Base-by-base conservation (phyloP, 2,113 vertebrate species). In the Uropsilus gracilis region DNA sequence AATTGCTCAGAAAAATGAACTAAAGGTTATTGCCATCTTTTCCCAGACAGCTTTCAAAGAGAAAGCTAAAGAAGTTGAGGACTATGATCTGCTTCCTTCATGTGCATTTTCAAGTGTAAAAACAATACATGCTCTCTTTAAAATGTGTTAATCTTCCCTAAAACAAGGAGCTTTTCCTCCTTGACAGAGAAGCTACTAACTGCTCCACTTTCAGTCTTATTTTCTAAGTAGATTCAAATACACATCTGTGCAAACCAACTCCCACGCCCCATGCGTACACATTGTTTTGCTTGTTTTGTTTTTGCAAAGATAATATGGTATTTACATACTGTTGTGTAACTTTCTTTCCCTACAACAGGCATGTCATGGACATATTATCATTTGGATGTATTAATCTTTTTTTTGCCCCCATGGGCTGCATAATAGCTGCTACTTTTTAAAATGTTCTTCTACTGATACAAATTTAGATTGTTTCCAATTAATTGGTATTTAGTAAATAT, bases 1-100 rank as follows among this genome's bases (percentile, higher is more conserved):
- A 92, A 75, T 92, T 34, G 89, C 37, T 95, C 90, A 78, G 66
- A 94, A 94, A 96, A 55, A 75, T 28, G 55, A 97, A 90, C 72
- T 77, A 53, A 92, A 89, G 85, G 55, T 64, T 87, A 76, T 63
- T 95, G 39, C 55, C 42, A 42, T 92, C 72, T 96, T 78, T 92
- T 83, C 78, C 81, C 77, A 69, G 50, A 69, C 7, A 44, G 59
- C 32, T 85, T 90, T 94, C 90, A n/a, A n/a, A n/a, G n/a, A n/a
- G n/a, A n/a, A n/a, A n/a, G n/a, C n/a, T n/a, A n/a, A n/a, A n/a
- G n/a, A n/a, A 42, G 44, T 39, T 13, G 53, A 94, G 57, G 64
- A 78, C 37, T 20, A 53, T 10, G 28, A 59, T 50, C 66, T 83
- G 61, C 17, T 92, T 75, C 55, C 85, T 93, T 50, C 73, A 61